Evolutionary conservation across 2,888 invertebrate genomes (phyloP), one percentile per base, ranked within the genome.

Genomic region (Eurois occulta): DNA sequence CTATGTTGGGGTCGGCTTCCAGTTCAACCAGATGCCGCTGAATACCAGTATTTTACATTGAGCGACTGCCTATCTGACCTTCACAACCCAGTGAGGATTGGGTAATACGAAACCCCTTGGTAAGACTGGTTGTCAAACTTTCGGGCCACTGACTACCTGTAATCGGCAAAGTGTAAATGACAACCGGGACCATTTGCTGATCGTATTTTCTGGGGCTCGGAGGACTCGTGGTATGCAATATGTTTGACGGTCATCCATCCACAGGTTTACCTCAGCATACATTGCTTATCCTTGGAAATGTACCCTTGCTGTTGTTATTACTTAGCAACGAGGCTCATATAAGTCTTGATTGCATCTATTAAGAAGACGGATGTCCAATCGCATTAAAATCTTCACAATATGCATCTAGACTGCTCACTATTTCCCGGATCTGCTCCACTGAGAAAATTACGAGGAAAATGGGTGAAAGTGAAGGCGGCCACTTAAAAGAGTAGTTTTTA

Each of bases 381-480:
- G 21, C 32, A 55, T 55, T 66, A 24, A 43, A 24, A 76, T 67
- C 65, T 52, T 68, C 24, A 68, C 32, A 41, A 58, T 43, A 77
- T 77, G 58, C 18, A 79, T 75, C 62, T 64, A 79, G 52, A 52
- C 24, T 67, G 38, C 52, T 28, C 13, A 70, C 28, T 18, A 60
- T 41, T 58, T 81, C 8, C 74, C 74, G 77, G 83, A 81, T 77
- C 48, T 81, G 28, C 32, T 24, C 32, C 48, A 46, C 58, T 18
- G 55, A 66, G 81, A 62, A 71, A 81, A 85, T n/a, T n/a, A 74
- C 64, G 65, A 64, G 58, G 69, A 71, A 71, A 80, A 78, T 46
- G 6, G 65, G 67, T 2, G 85, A 88, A 84, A 87, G 87, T 89
- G 84, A 85, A 78, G 75, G 68, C 79, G 67, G 75, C 32, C 64